phyloP scores from a whole-genome alignment of 2,113 vertebrate genomes.

The Chaetodon trifascialis region DNA sequence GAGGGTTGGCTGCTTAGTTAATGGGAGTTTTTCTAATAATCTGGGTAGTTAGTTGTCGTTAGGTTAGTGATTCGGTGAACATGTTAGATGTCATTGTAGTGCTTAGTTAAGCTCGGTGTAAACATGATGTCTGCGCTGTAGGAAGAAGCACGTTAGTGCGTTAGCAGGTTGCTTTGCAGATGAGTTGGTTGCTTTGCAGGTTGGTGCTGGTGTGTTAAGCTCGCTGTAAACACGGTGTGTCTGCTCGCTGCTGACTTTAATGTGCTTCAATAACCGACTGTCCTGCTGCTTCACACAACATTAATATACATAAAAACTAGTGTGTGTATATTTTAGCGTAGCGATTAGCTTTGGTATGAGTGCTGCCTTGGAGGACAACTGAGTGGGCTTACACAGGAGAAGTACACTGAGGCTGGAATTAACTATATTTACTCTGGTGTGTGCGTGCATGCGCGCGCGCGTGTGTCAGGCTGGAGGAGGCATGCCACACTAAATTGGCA shows the following conservation, averaged over 20 bases:
- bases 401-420: slow-evolving; percentile 54
- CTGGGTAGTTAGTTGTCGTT: too few relatives aligned
- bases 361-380: slow-evolving; percentile 41
- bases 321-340: slow-evolving; percentile 33
- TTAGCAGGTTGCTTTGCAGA: not conserved
- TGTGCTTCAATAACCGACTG: not conserved
- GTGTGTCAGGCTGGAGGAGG: slow-evolving; percentile 41
- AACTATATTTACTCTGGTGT: slow-evolving; percentile 48
- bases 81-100: not conserved
- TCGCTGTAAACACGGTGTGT: not conserved
- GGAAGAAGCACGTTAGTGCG: not conserved
- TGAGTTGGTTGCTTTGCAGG: not conserved
- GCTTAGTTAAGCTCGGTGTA: not conserved
- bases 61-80: too few relatives aligned
- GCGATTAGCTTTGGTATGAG: slow-evolving; percentile 46
- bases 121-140: not conserved
- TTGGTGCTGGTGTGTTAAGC: not conserved
- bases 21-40: too few relatives aligned
- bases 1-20: too few relatives aligned
- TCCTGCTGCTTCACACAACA: slow-evolving; percentile 18
- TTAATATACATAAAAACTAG: slow-evolving; percentile 24
- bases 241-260: slow-evolving; percentile 22
- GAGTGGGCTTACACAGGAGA: slow-evolving; percentile 45
- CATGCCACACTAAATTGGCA: slow-evolving; percentile 75
- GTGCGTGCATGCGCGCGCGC: slow-evolving; percentile 26